Conservation (phyloP, 92 coral and sea anemone genomes). For the Zoanthus solanderi region DNA sequence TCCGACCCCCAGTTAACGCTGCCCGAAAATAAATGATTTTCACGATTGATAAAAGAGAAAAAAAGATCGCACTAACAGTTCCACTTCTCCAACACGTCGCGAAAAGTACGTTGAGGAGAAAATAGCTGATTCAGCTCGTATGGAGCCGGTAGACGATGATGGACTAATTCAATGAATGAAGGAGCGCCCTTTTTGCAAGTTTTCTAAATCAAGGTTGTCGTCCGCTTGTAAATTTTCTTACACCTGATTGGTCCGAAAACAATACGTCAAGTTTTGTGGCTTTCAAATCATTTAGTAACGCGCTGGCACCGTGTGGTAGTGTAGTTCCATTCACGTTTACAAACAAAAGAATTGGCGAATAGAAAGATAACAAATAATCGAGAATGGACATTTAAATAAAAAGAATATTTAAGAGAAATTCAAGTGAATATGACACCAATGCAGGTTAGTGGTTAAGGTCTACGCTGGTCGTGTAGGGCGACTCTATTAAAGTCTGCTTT, state of each 20-base stretch:
- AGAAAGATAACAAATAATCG: not conserved
- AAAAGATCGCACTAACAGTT: too few relatives aligned
- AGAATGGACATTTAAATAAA: not conserved
- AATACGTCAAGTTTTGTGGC: not conserved
- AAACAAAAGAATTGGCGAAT: not conserved
- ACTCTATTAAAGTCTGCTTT: not conserved
- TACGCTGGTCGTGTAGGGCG: not conserved
- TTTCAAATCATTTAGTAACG: not conserved
- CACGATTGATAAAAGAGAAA: too few relatives aligned
- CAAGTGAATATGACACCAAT: not conserved
- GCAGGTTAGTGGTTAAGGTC: conserved; percentile 1
- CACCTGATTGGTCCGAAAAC: conserved; percentile 22
- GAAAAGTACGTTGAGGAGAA: too few relatives aligned
- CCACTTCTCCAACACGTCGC: too few relatives aligned
- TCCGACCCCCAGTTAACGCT: too few relatives aligned
- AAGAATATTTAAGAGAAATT: not conserved
- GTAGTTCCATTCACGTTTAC: conserved; percentile 1
- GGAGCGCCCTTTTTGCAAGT: too few relatives aligned
- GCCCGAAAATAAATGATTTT: too few relatives aligned
- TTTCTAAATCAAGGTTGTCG: too few relatives aligned
- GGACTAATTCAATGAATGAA: too few relatives aligned
- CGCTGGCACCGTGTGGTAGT: not conserved
- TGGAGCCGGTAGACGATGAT: too few relatives aligned
- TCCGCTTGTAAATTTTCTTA: not conserved
- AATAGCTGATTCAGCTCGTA: too few relatives aligned